A percentile compares a stretch with the other conserved stretches of the same genome.
These are phyloP conservation scores for Pseudochromis fuscus DNA, from an alignment of 2,797 vertebrate species.

Conservation along the genomic window DNA sequence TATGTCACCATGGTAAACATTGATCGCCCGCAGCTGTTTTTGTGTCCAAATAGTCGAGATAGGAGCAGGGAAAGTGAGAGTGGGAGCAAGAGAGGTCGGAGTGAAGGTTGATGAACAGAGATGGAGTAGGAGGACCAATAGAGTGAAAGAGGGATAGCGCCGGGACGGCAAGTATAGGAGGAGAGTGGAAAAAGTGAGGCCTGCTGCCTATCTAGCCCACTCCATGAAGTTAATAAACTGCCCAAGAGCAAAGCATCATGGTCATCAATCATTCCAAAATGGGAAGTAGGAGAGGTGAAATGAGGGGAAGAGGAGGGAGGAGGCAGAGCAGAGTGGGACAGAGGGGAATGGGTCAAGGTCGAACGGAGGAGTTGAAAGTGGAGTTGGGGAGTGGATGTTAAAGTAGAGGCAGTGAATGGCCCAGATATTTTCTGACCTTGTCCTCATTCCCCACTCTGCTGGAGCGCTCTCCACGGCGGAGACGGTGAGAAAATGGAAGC, in stretches of 20 bases:
- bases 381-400: slow-evolving; percentile 49
- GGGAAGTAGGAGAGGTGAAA: slow-evolving; percentile 50
- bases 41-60: slow-evolving; percentile 22
- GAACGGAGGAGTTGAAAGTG: slow-evolving; percentile 16
- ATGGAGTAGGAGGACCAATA: neutral
- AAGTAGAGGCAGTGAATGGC: slow-evolving; percentile 44
- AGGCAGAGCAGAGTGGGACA: slow-evolving; percentile 26
- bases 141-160: slow-evolving; percentile 4
- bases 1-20: slow-evolving; percentile 55
- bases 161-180: slow-evolving; percentile 33
- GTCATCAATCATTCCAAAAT: slow-evolving; percentile 79
- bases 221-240: slow-evolving; percentile 80
- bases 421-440: slow-evolving; percentile 62
- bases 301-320: slow-evolving; percentile 16
- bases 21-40: slow-evolving; percentile 37
- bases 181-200: slow-evolving; percentile 23
- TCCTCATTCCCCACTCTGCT: slow-evolving; percentile 54
- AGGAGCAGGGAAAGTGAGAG: neutral
- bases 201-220: slow-evolving; percentile 46
- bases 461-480: slow-evolving; percentile 31
- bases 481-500: slow-evolving; percentile 22
- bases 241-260: slow-evolving; percentile 74
- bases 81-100: neutral
- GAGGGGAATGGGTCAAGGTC: slow-evolving; percentile 73
- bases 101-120: slow-evolving; percentile 21